These are phyloP conservation scores for Gortyna flavago DNA, from an alignment of 2,888 invertebrate species.

Conservation along the genomic window DNA sequence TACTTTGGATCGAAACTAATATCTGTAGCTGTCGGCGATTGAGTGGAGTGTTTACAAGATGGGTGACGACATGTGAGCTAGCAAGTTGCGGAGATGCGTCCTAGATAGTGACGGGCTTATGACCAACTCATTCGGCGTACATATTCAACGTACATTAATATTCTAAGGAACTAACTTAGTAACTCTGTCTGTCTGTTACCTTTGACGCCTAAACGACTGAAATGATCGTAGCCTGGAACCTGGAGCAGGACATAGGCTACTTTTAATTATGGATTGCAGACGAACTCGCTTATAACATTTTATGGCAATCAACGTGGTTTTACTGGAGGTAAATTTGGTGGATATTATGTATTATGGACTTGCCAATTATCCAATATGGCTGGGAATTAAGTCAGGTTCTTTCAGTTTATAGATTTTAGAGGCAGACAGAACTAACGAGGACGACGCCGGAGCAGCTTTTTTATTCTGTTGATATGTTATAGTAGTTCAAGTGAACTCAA, in stretches of 20 bases:
- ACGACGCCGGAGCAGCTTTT: not conserved
- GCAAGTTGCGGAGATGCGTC: not conserved
- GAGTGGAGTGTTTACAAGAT: slow-evolving; percentile 16
- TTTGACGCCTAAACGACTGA: not conserved
- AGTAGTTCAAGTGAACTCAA: not conserved
- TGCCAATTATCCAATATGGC: not conserved
- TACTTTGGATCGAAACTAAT: slow-evolving; percentile 38
- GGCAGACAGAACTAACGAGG: not conserved
- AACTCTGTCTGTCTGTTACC: not conserved
- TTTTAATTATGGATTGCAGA: not conserved
- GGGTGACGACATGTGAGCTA: slow-evolving; percentile 18
- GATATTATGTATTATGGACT: not conserved
- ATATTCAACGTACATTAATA: not conserved
- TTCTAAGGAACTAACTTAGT: not conserved
- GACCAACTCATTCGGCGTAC: not conserved
- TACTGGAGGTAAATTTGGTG: not conserved
- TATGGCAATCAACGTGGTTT: not conserved
- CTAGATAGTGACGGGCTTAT: not conserved
- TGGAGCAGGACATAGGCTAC: not conserved
- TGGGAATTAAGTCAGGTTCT: not conserved
- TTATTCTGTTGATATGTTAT: not conserved
- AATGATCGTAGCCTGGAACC: not conserved
- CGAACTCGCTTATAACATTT: not conserved
- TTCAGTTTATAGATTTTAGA: not conserved
- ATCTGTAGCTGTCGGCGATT: slow-evolving; percentile 19